Base-by-base conservation (phyloP, 2,888 invertebrate species). In the Rutpela maculata region DNA sequence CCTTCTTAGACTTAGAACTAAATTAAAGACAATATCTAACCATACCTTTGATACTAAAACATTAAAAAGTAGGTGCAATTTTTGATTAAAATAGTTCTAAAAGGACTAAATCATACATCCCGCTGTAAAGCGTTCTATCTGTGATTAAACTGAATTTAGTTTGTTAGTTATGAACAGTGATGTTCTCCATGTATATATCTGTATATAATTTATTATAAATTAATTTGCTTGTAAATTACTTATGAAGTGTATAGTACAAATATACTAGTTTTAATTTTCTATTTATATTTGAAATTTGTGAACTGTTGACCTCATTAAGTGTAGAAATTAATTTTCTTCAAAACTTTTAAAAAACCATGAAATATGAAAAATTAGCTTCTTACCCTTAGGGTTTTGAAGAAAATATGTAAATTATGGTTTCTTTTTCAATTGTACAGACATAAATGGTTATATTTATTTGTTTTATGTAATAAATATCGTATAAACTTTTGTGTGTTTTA, bases 121-220 rank as follows among this genome's bases (percentile, higher is more conserved):
- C 59, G 76, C 76, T 76, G 76, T 66, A 67, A 70, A 68, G 76
- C 76, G 71, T 67, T 76, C 38, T 71, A 62, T 76, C 72, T 76
- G 76, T 76, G 76, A 76, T 76, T 76, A 43, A 59, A n/a, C 50
- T 43, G n/a, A 68, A 63, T 38, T 75, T 70, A 19, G 22, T 69
- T 67, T 59, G 43, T 68, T 69, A n/a, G 9, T 57, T 57, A 55
- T 50, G n/a, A 50, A 50, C 50, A 55, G 35, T 75, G 38, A 35
- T 71, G 71, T 72, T 66, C 60, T 60, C 67, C 65, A 60, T 76
- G 76, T 76, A 76, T 19, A 76, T 72, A 76, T 43, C 15, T 72
- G 60, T 71, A 60, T 60, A 66, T 67, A 71, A 43, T 63, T 62
- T 43, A 66, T 63, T 70, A 66, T 75, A 56, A 43, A 22, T 66